Conservation (phyloP, 2,797 vertebrate genomes). For the Vespertilio murinus region DNA sequence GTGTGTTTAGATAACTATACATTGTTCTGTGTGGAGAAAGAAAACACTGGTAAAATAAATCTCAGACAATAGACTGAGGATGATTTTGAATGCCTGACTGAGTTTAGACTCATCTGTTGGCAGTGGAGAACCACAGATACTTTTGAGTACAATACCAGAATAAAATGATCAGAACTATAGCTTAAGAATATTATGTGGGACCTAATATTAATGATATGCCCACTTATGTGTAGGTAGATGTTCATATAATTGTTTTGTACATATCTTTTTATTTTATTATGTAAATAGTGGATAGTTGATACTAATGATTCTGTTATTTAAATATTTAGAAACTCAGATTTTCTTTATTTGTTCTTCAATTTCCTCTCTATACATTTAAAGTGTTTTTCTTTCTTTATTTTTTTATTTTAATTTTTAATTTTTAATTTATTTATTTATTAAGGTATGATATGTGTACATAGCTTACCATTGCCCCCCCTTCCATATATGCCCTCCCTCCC, state of each 20-base stretch:
- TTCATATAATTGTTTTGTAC: not conserved
- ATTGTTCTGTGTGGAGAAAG: not conserved
- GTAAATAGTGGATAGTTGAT: not conserved
- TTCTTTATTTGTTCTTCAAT: slow-evolving; percentile 4
- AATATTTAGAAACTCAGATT: not conserved
- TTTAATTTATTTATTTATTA: too few species aligned
- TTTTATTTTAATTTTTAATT: too few species aligned
- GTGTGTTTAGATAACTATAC: not conserved
- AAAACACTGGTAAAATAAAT: not conserved
- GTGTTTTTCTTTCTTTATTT: not conserved
- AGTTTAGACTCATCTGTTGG: not conserved
- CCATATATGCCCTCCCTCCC: too few species aligned
- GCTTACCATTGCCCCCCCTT: too few species aligned
- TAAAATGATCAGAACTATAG: not conserved
- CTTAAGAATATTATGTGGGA: not conserved
- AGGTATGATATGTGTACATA: too few species aligned
- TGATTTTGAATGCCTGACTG: not conserved
- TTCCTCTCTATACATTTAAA: slow-evolving; percentile 3
- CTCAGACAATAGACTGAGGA: not conserved
- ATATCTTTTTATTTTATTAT: not conserved
- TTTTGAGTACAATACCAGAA: not conserved
- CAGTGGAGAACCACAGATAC: not conserved
- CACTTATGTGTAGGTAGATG: not conserved
- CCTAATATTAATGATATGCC: not conserved
- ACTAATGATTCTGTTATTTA: not conserved